Evolutionary conservation across 2,113 vertebrate species (phyloP), one percentile per base, ranked within the genome.

Genomic region (Sterna hirundo): DNA sequence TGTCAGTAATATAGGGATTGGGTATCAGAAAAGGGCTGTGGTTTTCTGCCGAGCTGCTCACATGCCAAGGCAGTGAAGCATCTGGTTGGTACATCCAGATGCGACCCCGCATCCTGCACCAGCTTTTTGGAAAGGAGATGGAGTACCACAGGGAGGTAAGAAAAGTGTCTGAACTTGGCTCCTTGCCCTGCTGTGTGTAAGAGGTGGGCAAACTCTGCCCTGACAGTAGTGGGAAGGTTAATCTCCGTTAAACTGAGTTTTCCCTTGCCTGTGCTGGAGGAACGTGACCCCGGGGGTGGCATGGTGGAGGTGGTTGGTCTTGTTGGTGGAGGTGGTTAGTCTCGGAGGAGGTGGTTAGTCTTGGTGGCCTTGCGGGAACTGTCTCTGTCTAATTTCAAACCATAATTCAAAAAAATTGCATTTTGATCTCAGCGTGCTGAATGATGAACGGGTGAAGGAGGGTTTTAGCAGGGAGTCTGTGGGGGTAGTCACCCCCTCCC

Each of bases 331-430:
- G 29, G 40, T 6, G 20, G 32, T 18, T 22, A 8, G 30, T 54
- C 76, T 52, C 8, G 18, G 38, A 34, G 40, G 40, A 58, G 29
- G 40, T 6, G 20, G 32, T 18, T 22, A 8, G 30, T 54, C 76
- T 52, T 6, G 42, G 42, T 13, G 32, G 12, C 0, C 22, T 36
- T 5, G 4, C 0, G 1, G 34, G 65, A 78, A 30, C 25, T 2
- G 1, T 12, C 32, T 77, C 5, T 3, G 44, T 38, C 54, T 77
- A 8, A 29, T 38, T 76, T 47, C 17, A 84, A 47, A 2, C 14
- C 9, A 5, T 71, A 23, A 47, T 51, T 71, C 9, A 1, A 58
- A 29, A 21, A 27, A 51, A 14, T 3, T 15, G 27, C 36, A 34
- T 40, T 79, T 64, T 88, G 36, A 29, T 80, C 29, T 83, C 18